Evolutionary conservation across 1,140 invertebrate species (phyloP), one percentile per base, ranked within the genome.

Genomic region (Eumeta japonica): DNA sequence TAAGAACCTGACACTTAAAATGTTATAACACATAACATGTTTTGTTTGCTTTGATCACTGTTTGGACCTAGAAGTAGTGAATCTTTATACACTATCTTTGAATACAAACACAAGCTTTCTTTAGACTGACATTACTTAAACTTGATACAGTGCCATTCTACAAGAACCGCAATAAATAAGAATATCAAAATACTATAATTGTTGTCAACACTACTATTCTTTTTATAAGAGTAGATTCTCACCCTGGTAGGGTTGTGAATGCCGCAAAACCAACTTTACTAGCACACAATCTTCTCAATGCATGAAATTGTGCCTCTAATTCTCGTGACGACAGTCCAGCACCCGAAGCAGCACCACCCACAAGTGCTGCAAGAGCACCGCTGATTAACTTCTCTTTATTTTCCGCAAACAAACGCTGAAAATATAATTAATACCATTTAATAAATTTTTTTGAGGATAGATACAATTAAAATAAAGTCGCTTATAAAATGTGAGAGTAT

Each of bases 261-360:
- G 94, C 90, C 28, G 90, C 88, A 75, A 98, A 99, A 9, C 97
- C 97, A 17, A 94, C 88, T 83, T 98, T 99, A 41, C 92, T 97
- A 1, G 96, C 95, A 31, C 98, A 88, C 1, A 99, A 75, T 49
- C 97, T 75, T 24, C 96, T 77, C 16, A 99, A 65, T 7, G 92
- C 92, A 63, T 98, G 94, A 72, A 99, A 97, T 64, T 97, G 93
- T 24, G 88, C 86, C 70, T 96, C 92, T 12, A 97, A 64, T 52
- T 94, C 87, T 19, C 74, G 80, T 70, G 79, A 81, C 10, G 75
- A 80, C 35, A 82, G 60, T 80, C 65, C 85, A 76, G 38, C 88
- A 80, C 52, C 87, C 73, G 63, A 88, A 81, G 67, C 84, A 81
- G 53, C 83, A 81, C 62, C 18, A 91, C 81, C 37, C 95, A 79